A percentile compares a stretch with the other conserved stretches of the same genome.
Evolutionary conservation across 2,888 invertebrate genomes (phyloP).

Genomic region (Volucella inflata): DNA sequence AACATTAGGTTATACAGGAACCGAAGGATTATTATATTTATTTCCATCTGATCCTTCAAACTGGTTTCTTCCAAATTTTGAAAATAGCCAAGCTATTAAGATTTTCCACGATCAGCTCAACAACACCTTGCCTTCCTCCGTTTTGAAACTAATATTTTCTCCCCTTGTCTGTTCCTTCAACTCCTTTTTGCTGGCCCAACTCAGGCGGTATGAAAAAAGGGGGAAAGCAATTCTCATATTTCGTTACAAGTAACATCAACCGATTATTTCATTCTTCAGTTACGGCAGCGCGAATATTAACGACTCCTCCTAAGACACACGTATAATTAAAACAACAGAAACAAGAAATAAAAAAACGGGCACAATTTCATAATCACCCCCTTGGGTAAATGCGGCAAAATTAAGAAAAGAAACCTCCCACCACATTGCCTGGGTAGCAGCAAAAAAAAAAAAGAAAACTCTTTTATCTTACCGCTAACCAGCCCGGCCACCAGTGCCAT

Average conservation of each 20-base stretch:
- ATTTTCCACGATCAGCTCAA: too few species aligned
- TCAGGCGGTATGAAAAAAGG: not conserved
- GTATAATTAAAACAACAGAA: slow-evolving; percentile 51
- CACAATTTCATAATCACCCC: slow-evolving; percentile 34
- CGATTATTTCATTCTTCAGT: slow-evolving; percentile 72
- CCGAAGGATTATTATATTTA: too few species aligned
- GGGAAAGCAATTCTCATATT: slow-evolving; percentile 29
- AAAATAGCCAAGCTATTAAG: too few species aligned
- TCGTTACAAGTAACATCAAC: slow-evolving; percentile 56
- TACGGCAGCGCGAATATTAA: slow-evolving; percentile 62
- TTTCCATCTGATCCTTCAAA: too few species aligned
- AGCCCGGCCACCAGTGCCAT: slow-evolving; percentile 22
- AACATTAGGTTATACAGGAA: too few species aligned
- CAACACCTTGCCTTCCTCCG: too few species aligned
- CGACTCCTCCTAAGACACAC: slow-evolving; percentile 62
- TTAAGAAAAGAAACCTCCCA: slow-evolving; percentile 29
- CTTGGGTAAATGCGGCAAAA: slow-evolving; percentile 30
- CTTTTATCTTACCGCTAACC: slow-evolving; percentile 48
- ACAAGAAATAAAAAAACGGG: slow-evolving; percentile 8
- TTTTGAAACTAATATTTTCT: too few species aligned
- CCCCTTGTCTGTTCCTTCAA: not conserved
- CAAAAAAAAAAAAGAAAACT: slow-evolving; percentile 5
- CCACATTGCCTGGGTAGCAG: slow-evolving; percentile 22
- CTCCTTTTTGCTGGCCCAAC: too few species aligned
- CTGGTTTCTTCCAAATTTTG: too few species aligned